phyloP scores from a whole-genome alignment of 2,113 vertebrate genomes.

The Saimiri boliviensis region DNA sequence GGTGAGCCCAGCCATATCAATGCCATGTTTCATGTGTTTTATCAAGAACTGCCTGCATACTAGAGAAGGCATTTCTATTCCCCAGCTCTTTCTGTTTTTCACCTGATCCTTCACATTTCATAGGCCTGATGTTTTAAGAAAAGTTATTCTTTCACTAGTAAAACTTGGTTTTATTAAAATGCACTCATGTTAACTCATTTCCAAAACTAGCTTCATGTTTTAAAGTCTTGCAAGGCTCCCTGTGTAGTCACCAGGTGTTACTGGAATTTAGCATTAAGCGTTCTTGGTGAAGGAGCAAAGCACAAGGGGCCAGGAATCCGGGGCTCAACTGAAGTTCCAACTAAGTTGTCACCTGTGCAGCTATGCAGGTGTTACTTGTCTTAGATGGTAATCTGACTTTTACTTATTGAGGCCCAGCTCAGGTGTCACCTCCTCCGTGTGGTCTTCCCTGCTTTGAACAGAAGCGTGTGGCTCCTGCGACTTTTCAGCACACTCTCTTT shows the following conservation, averaged over 20 bases:
- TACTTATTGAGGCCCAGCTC: not conserved
- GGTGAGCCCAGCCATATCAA: not conserved
- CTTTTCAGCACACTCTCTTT: fast-evolving
- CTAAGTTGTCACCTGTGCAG: no score
- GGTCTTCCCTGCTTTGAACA: not conserved
- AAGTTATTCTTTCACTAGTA: not conserved
- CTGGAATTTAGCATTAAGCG: not conserved
- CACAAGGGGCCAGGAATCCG: not conserved
- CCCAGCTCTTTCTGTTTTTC: not conserved
- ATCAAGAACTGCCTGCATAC: not conserved
- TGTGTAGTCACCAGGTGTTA: not conserved
- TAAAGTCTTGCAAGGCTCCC: not conserved
- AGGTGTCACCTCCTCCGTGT: not conserved
- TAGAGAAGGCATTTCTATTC: not conserved
- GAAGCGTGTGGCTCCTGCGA: not conserved
- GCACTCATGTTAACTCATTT: not conserved
- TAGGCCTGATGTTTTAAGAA: not conserved
- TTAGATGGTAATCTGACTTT: not conserved
- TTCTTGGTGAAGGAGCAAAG: not conserved
- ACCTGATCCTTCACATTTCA: not conserved
- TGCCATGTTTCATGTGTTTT: not conserved
- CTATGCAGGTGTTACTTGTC: not conserved
- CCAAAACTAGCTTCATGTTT: not conserved
- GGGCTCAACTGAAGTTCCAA: no score
- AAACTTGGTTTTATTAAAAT: not conserved